Evolutionary conservation across 1,140 invertebrate genomes (phyloP), one percentile per base, ranked within the genome.

Genomic region (Araneus ventricosus): DNA sequence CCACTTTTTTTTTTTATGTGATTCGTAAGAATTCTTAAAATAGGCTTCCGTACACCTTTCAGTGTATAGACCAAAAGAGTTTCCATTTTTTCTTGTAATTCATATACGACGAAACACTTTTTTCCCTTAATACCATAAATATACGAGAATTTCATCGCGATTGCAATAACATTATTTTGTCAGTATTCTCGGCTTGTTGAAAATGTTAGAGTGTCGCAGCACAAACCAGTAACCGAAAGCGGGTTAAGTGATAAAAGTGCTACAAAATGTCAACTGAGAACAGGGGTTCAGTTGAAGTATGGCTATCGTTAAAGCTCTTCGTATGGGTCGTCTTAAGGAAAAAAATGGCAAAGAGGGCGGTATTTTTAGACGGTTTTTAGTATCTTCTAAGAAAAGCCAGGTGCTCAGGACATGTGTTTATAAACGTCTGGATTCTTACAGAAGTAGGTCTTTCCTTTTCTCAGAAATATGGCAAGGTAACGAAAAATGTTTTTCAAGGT

Each of bases 331-430:
- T 84, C 52, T 84, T 41, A 41, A 84, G 45, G 39, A 22, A 80
- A 67, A 41, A n/a, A 52, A 52, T 17, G 39, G 34, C 79, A 45
- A 27, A 45, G 80, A 84, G 39, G 80, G 24, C 39, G 80, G 27
- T 84, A 84, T 84, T 84, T 84, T 84, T 84, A 84, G 80, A 84
- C 6, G 39, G 30, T 79, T 80, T 80, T 41, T 39, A 80, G 79
- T 39, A 39, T 24, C 79, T 20, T 14, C 24, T 37, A 24, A 39
- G 34, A 41, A 39, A 34, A 39, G 14, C 30, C 22, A 80, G 79
- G 37, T 80, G 22, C 39, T 80, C n/a, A 41, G 27, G 80, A 52
- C 80, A 52, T 41, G 22, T 84, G 80, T 84, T 84, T 75, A 37
- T 75, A 75, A 75, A 75, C 70, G 70, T 34, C 70, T 37, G 70